These are phyloP conservation scores for Urocyon cinereoargenteus DNA, from an alignment of 2,797 vertebrate species.

Conservation along the genomic window DNA sequence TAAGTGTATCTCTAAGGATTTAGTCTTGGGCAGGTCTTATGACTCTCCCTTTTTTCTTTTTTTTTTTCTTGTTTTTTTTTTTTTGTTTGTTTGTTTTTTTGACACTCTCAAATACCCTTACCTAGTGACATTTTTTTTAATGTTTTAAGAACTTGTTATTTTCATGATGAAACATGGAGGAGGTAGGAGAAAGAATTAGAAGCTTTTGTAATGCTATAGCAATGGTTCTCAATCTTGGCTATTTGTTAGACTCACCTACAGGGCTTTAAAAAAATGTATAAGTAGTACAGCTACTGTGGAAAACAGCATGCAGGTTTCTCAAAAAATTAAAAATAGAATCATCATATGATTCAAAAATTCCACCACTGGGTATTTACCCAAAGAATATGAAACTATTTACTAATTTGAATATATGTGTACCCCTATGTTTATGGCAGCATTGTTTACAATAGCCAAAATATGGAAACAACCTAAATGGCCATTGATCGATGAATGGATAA, in stretches of 20 bases:
- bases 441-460: not conserved
- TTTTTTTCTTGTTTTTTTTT: too few relatives aligned
- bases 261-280: not conserved
- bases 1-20: not conserved
- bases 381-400: not conserved
- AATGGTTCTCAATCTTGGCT: not conserved
- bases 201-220: not conserved
- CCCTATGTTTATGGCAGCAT: not conserved
- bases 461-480: not conserved
- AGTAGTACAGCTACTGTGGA: not conserved
- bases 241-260: not conserved
- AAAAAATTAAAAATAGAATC: not conserved
- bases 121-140: not conserved
- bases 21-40: not conserved
- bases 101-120: not conserved
- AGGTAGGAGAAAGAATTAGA: not conserved
- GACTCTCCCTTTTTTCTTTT: not conserved
- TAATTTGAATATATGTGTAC: not conserved
- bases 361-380: not conserved
- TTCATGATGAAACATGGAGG: not conserved
- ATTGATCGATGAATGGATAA: not conserved
- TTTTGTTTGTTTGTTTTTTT: too few relatives aligned
- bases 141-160: conserved; percentile 13
- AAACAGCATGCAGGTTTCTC: not conserved
- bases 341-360: not conserved